These are phyloP conservation scores for Eulemur rufifrons DNA, from an alignment of 2,113 vertebrate species.

Conservation along the genomic window DNA sequence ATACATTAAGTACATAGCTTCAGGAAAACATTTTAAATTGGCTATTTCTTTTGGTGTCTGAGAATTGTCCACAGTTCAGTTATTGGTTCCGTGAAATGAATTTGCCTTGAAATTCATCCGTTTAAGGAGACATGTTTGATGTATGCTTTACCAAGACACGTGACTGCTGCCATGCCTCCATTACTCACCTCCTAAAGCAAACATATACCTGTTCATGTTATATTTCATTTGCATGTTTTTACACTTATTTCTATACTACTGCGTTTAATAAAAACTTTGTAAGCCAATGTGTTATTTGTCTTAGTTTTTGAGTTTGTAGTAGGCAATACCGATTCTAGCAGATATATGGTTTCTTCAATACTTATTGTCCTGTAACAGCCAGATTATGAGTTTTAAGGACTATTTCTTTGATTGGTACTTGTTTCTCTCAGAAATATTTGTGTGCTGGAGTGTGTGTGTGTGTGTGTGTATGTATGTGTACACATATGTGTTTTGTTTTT, in stretches of 20 bases:
- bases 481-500: background rate
- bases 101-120: background rate
- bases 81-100: constrained; percentile 42
- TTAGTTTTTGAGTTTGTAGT: background rate
- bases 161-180: background rate
- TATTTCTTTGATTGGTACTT: background rate
- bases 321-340: background rate
- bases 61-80: constrained; percentile 16
- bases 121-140: background rate
- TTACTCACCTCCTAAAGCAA: background rate
- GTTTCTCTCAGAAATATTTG: background rate
- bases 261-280: background rate
- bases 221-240: background rate
- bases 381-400: background rate
- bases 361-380: background rate
- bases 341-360: background rate
- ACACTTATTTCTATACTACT: background rate
- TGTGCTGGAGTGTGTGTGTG: background rate
- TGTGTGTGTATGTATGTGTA: background rate
- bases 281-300: background rate
- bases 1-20: background rate
- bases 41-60: constrained; percentile 46
- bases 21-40: constrained; percentile 43
- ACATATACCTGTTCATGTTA: background rate
- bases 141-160: background rate